These are phyloP conservation scores for Calephelis perditalis DNA, from an alignment of 2,888 invertebrate species.

Conservation along the genomic window DNA sequence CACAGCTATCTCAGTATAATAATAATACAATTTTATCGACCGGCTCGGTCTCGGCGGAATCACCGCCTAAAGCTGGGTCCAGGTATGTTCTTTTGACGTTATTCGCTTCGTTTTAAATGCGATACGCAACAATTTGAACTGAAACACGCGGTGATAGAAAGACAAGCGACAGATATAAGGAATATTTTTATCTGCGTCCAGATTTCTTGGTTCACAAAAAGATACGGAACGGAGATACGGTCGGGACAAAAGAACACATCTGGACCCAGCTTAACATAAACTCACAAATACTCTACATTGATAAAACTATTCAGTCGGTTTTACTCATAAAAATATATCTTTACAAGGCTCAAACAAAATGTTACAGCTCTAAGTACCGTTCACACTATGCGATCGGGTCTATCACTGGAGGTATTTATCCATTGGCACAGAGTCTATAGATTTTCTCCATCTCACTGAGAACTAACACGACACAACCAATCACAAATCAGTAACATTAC, in stretches of 20 bases:
- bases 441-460: constrained; percentile 10
- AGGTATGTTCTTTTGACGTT: no score
- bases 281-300: constrained; percentile 73
- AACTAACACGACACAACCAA: constrained; percentile 9
- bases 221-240: no score
- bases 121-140: no score
- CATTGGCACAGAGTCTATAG: constrained; percentile 39
- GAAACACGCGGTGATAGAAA: no score
- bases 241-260: constrained; percentile 14
- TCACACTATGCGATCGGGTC: constrained; percentile 46
- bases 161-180: no score
- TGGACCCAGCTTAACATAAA: constrained; percentile 57
- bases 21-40: constrained; percentile 74
- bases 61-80: no score
- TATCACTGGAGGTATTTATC: constrained; percentile 56
- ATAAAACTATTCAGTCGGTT: constrained; percentile 78
- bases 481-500: constrained; percentile 7
- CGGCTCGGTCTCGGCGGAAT: constrained; percentile 52
- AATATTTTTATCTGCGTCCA: no score
- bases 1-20: constrained; percentile 70
- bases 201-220: no score
- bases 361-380: constrained; percentile 52
- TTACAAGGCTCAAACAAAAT: constrained; percentile 76
- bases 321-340: constrained; percentile 77
- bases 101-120: no score